Evolutionary conservation across 2,888 invertebrate species (phyloP).

Genomic region (Aphodius granarius): DNA sequence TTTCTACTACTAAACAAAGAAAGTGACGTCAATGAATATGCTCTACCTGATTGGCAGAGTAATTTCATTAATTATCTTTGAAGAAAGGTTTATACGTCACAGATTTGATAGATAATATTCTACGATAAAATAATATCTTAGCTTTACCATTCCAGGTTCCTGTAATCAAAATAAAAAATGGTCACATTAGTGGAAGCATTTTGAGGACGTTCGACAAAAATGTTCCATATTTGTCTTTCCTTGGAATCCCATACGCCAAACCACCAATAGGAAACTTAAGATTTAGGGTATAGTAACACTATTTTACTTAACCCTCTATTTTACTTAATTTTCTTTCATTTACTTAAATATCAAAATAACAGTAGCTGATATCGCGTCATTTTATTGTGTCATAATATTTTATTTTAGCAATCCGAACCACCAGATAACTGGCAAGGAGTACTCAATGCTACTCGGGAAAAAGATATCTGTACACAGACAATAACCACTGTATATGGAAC

Average conservation of each 20-base stretch:
- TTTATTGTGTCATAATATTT: neutral
- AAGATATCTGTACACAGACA: neutral
- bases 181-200: neutral
- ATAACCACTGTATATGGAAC: neutral
- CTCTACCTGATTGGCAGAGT: too few relatives aligned
- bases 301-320: neutral
- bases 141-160: neutral
- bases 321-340: neutral
- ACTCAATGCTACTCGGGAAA: neutral
- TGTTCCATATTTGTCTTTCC: neutral
- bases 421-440: neutral
- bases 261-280: neutral
- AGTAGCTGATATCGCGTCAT: neutral
- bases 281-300: neutral
- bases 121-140: too few relatives aligned
- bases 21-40: too few relatives aligned
- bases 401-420: neutral
- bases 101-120: neutral
- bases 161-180: neutral
- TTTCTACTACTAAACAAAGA: neutral
- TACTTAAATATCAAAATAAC: neutral
- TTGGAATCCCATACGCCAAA: constrained; percentile 1
- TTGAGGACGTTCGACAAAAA: neutral
- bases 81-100: neutral
- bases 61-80: too few relatives aligned